A percentile compares a stretch with the other conserved stretches of the same genome.
Evolutionary conservation across 2,797 vertebrate species (phyloP).

Genomic region (Serranus cabrilla): DNA sequence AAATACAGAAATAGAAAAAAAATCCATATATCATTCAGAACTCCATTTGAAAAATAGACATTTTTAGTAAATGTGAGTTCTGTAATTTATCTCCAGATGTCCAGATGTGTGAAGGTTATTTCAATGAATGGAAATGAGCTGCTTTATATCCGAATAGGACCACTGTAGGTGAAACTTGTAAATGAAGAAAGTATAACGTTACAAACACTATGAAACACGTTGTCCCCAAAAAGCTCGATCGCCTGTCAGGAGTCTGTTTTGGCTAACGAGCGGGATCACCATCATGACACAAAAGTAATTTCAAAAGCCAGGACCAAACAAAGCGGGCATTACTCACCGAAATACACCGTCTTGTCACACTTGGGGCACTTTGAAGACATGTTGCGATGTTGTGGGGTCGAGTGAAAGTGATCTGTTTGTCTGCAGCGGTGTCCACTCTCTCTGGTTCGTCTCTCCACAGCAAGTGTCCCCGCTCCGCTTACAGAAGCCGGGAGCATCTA

Average conservation of each 20-base stretch:
- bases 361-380: constrained; percentile 98
- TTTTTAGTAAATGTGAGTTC: background rate
- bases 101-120: background rate
- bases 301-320: background rate
- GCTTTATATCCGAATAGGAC: fast-evolving
- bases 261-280: constrained; percentile 1
- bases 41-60: background rate
- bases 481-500: constrained; percentile 69
- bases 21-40: constrained; percentile 14
- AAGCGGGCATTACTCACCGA: constrained; percentile 88
- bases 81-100: background rate
- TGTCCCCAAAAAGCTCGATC: constrained; percentile 3
- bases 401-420: constrained; percentile 43
- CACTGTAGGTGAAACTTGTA: fast-evolving
- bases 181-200: background rate
- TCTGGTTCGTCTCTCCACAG: constrained; percentile 38
- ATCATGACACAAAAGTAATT: constrained; percentile 41
- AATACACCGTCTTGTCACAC: constrained; percentile 97
- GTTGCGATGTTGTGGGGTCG: constrained; percentile 42
- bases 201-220: background rate
- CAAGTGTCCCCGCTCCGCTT: constrained; percentile 64
- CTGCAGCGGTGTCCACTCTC: constrained; percentile 28
- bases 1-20: background rate
- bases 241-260: background rate
- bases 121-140: constrained; percentile 32